A percentile compares a stretch with the other conserved stretches of the same genome.
Evolutionary conservation across 2,888 invertebrate genomes (phyloP).

Genomic region (Ennomos quercinarius): DNA sequence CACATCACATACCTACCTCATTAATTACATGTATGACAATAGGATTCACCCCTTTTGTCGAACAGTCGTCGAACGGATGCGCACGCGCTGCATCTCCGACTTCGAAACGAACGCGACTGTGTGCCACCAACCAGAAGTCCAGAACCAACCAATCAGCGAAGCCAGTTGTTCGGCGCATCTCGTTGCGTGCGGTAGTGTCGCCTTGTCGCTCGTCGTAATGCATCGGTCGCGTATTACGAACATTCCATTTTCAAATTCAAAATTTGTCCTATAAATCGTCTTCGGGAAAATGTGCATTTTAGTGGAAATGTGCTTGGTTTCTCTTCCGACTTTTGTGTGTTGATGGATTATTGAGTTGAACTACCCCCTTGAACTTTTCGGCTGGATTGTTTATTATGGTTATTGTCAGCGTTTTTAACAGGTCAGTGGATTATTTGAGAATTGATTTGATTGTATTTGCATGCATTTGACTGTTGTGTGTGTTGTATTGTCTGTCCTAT

Average conservation of each 20-base stretch:
- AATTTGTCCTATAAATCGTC: slow-evolving; percentile 49
- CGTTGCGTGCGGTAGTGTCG: slow-evolving; percentile 54
- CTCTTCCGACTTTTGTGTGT: slow-evolving; percentile 53
- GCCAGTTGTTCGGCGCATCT: slow-evolving; percentile 64
- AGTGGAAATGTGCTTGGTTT: slow-evolving; percentile 73
- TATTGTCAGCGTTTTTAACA: slow-evolving; percentile 83
- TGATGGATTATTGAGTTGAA: slow-evolving; percentile 58
- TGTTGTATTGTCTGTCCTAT: slow-evolving; percentile 7
- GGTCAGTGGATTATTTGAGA: slow-evolving; percentile 61
- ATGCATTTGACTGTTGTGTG: slow-evolving; percentile 26
- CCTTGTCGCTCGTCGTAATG: slow-evolving; percentile 56
- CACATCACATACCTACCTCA: slow-evolving; percentile 1
- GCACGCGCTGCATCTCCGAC: slow-evolving; percentile 66
- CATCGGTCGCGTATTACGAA: slow-evolving; percentile 51
- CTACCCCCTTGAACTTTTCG: slow-evolving; percentile 52
- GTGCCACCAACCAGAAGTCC: slow-evolving; percentile 18
- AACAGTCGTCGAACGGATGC: slow-evolving; percentile 48
- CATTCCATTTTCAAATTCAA: slow-evolving; percentile 38
- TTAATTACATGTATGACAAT: slow-evolving; percentile 32
- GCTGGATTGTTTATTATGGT: slow-evolving; percentile 82
- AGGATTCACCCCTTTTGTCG: slow-evolving; percentile 7
- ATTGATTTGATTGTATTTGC: slow-evolving; percentile 39
- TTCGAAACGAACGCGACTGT: slow-evolving; percentile 28
- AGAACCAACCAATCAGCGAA: slow-evolving; percentile 56
- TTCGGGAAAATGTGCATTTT: slow-evolving; percentile 66